Base-by-base conservation (phyloP, 2,888 invertebrate species). In the Ephialtes manifestator region DNA sequence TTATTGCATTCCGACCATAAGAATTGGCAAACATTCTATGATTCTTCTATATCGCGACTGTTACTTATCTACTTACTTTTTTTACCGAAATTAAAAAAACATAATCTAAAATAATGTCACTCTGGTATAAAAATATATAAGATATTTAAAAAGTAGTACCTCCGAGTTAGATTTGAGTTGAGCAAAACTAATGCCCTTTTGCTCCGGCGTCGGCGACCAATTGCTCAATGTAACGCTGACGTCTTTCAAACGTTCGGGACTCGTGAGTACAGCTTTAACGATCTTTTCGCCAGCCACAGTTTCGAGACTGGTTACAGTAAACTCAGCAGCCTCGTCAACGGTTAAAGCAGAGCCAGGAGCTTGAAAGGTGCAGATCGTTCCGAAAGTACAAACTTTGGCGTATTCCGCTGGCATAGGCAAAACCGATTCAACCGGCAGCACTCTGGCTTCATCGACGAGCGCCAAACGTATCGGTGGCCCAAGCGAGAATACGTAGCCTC, bases 401-500 rank as follows among this genome's bases (percentile, higher is more conserved):
- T 87, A 92, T 3, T 79, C n/a, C 1, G 81, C 5, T 0, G 91
- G 88, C 67, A 91, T 83, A 13, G 91, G 89, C 5, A 90, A 31
- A 7, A 88, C 81, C 48, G 87, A 71, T 0, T 76, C 39, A 4
- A 90, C 88, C 2, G 65, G 11, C 13, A 86, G 18, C 39, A 91
- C 60, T 63, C 88, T 84, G 1, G 79, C 63, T 76, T 93, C 92
- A 31, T 94, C 94, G 11, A 92, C 67, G 10, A 85, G 78, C 13
- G 88, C 89, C 43, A 94, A 60, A 83, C 89, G 88, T 0, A 90
- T 58, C 11, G 86, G 81, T 2, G 90, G 83, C 3, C 85, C 84
- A 3, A 86, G 63, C 13, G 87, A 68, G 5, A 87, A n/a, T 4
- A 93, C 88, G 68, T 90, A 88, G 20, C 93, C 93, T 31, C 94